phyloP scores from a whole-genome alignment of 2,113 vertebrate species.

The Lepus timidus region DNA sequence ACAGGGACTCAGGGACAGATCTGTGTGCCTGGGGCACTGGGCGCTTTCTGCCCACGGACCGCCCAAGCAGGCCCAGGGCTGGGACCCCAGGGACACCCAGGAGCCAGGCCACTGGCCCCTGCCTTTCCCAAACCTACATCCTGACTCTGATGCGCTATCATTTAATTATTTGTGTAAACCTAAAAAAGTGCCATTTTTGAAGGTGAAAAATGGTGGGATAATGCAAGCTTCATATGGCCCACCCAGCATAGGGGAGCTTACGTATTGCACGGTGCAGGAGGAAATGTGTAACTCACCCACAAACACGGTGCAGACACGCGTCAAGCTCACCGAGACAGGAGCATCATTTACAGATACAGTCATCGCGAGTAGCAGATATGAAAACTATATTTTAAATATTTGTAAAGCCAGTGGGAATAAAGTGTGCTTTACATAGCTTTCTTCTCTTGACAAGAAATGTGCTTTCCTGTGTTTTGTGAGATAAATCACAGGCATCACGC shows the following conservation, averaged over 20 bases:
- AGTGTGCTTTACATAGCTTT: slow-evolving; percentile 47
- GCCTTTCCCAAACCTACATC: neutral
- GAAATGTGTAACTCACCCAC: neutral
- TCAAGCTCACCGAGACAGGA: neutral
- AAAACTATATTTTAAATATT: slow-evolving; percentile 59
- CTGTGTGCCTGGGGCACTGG: slow-evolving; percentile 60
- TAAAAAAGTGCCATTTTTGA: neutral
- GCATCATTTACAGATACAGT: neutral
- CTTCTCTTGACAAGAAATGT: neutral
- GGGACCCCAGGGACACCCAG: too few species aligned
- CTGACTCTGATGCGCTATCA: neutral
- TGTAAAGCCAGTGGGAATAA: slow-evolving; percentile 47
- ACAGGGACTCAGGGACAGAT: neutral
- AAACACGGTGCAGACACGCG: neutral
- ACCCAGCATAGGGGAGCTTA: neutral
- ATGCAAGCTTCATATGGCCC: neutral
- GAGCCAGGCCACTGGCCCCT: neutral
- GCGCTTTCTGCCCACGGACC: neutral
- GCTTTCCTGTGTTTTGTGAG: slow-evolving; percentile 63
- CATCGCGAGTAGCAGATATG: slow-evolving; percentile 46
- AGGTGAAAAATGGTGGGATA: neutral
- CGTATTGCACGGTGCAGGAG: neutral
- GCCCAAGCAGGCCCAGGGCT: too few species aligned
- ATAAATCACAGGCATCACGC: slow-evolving; percentile 45
- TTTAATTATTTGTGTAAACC: neutral